Evolutionary conservation across 2,888 invertebrate genomes (phyloP), one percentile per base, ranked within the genome.

Genomic region (Teleiodes luculella): DNA sequence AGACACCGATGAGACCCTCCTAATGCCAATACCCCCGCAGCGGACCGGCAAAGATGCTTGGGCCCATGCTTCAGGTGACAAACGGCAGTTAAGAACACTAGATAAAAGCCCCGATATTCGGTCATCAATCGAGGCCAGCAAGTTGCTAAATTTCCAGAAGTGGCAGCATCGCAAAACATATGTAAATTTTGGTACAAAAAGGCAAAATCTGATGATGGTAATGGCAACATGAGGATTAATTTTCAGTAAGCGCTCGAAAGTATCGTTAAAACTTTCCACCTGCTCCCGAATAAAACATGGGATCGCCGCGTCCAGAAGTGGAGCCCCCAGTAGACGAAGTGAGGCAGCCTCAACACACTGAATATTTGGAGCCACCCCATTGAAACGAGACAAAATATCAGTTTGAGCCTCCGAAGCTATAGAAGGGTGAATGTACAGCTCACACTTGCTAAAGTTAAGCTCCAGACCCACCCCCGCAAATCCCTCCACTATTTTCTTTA

Each of bases 401-500:
- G n/a, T n/a, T n/a, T 24, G 14, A 7, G 6, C 28, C 7, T 14
- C 8, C 4, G 28, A 7, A 6, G 1, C 11, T 2, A 39, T 3
- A n/a, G 24, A 37, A 1, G 36, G 5, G 4, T 35, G 20, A 13
- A 39, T 28, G 30, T 18, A 50, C 5, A 50, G 16, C 30, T 39
- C 50, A 16, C 50, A 50, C 20, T 50, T 1, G 10, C 24, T 4
- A 39, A 50, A 10, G 14, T n/a, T n/a, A n/a, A n/a, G n/a, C n/a
- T n/a, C n/a, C n/a, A n/a, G n/a, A n/a, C n/a, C n/a, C n/a, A n/a
- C n/a, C n/a, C n/a, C n/a, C n/a, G n/a, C n/a, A n/a, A n/a, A n/a
- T n/a, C n/a, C n/a, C n/a, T n/a, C 53, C 56, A 33, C 49, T 53
- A 43, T 56, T 53, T 18, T 56, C 53, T 39, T 56, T 56, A 10